A percentile compares a stretch with the other conserved stretches of the same genome.
These are phyloP conservation scores for Ascidia mentula DNA, from an alignment of 23 tunicate genomes.

Conservation along the genomic window DNA sequence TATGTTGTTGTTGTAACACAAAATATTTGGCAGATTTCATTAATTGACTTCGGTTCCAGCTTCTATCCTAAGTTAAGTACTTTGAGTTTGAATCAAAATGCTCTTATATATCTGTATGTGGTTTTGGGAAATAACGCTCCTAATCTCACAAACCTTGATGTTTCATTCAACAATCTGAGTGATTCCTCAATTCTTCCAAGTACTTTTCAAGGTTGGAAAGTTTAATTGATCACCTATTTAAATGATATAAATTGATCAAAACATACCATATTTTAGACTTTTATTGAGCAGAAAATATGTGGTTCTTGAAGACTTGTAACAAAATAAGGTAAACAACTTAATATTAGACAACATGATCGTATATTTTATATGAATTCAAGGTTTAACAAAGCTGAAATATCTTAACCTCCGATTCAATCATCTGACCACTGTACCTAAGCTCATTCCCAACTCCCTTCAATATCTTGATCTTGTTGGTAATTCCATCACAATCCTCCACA, in stretches of 20 bases:
- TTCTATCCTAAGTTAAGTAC: background rate
- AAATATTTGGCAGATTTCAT: background rate
- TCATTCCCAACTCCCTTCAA: slow-evolving; percentile 9
- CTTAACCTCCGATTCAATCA: slow-evolving; percentile 37
- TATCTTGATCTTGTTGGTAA: slow-evolving; percentile 33
- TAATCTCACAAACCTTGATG: slow-evolving; percentile 5
- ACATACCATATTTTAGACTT: background rate
- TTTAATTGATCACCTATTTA: background rate
- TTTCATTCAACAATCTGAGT: slow-evolving; percentile 23
- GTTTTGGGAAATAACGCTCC: background rate
- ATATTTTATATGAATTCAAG: background rate
- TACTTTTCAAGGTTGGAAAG: background rate
- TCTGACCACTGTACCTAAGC: background rate
- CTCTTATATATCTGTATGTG: background rate
- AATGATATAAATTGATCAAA: background rate
- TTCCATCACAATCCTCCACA: slow-evolving; percentile 10
- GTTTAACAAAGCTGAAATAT: background rate
- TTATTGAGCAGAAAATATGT: background rate
- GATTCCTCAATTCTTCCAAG: background rate
- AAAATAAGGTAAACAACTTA: background rate
- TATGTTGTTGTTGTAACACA: no score
- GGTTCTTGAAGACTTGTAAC: background rate
- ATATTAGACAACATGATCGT: background rate
- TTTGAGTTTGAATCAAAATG: background rate
- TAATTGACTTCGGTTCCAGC: background rate